Percentiles rank a stretch among this genome's conserved stretches.
Evolutionary conservation across 2,888 invertebrate genomes (phyloP).

Genomic region (Mycalesis mineus): DNA sequence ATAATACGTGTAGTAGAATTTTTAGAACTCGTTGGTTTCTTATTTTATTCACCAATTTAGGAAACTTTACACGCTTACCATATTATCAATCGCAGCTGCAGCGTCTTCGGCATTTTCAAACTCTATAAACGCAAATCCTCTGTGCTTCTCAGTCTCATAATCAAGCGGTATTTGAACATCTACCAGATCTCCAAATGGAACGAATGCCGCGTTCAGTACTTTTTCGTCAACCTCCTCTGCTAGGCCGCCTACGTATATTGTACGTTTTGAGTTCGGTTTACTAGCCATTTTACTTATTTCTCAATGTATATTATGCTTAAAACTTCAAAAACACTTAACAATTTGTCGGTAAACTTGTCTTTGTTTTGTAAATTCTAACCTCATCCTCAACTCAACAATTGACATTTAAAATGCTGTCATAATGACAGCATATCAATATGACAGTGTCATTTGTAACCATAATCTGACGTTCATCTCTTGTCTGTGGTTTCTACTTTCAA

Average conservation of each 20-base stretch:
- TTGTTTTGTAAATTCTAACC: slow-evolving; percentile 3
- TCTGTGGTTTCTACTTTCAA: no score
- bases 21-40: no score
- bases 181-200: slow-evolving; percentile 98
- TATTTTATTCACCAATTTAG: neutral
- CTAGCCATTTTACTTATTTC: slow-evolving; percentile 51
- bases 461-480: no score
- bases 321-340: neutral
- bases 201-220: slow-evolving; percentile 96
- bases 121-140: slow-evolving; percentile 99
- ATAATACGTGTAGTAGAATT: no score
- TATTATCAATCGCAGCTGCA: slow-evolving; percentile 98
- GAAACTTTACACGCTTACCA: slow-evolving; percentile 80
- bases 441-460: no score
- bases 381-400: neutral
- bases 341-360: neutral
- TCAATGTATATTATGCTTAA: neutral
- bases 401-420: no score
- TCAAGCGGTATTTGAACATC: slow-evolving; percentile 98
- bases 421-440: no score
- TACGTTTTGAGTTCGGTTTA: slow-evolving; percentile 85
- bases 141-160: slow-evolving; percentile 97
- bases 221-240: slow-evolving; percentile 98
- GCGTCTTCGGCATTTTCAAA: slow-evolving; percentile 99
- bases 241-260: slow-evolving; percentile 91